Conservation (phyloP, 2,113 vertebrate species). For the Notothenia coriiceps region DNA sequence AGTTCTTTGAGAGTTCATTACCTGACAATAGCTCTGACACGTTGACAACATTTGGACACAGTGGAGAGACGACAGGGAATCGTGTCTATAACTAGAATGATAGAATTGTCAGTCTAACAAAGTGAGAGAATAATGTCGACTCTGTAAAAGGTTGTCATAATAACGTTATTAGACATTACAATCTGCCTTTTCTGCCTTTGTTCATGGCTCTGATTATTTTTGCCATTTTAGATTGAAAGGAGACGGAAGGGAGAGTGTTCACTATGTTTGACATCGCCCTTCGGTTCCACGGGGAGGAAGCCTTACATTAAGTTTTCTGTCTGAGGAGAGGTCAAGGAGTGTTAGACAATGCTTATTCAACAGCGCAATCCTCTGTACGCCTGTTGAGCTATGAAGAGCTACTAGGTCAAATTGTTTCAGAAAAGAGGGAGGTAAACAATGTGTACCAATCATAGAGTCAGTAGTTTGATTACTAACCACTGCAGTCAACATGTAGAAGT, state of each 20-base stretch:
- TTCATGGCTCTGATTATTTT: conserved; percentile 59
- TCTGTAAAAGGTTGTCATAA: conserved; percentile 54
- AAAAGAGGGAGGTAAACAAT: too few relatives aligned
- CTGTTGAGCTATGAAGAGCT: conserved; percentile 36
- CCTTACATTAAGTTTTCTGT: conserved; percentile 64
- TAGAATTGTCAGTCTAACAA: conserved; percentile 32
- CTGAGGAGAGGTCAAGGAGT: conserved; percentile 67
- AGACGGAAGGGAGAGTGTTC: conserved; percentile 50
- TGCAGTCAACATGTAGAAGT: too few relatives aligned
- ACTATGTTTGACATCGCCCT: conserved; percentile 66
- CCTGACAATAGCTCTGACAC: conserved; percentile 20
- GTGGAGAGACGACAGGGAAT: conserved; percentile 19
- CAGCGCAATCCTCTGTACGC: conserved; percentile 23
- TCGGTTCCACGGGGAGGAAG: conserved; percentile 60
- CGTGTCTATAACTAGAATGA: conserved; percentile 48
- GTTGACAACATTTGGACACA: conserved; percentile 17
- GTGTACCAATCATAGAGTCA: too few relatives aligned
- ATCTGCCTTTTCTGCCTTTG: conserved; percentile 31
- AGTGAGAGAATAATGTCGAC: conserved; percentile 46
- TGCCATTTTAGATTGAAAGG: conserved; percentile 41
- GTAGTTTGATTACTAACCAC: too few relatives aligned
- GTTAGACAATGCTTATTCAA: conserved; percentile 46
- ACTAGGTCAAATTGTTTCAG: not conserved
- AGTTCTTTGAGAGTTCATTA: conserved; percentile 4
- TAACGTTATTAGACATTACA: conserved; percentile 32